Evolutionary conservation across 2,888 invertebrate genomes (phyloP).

Genomic region (Brenthis hecate): DNA sequence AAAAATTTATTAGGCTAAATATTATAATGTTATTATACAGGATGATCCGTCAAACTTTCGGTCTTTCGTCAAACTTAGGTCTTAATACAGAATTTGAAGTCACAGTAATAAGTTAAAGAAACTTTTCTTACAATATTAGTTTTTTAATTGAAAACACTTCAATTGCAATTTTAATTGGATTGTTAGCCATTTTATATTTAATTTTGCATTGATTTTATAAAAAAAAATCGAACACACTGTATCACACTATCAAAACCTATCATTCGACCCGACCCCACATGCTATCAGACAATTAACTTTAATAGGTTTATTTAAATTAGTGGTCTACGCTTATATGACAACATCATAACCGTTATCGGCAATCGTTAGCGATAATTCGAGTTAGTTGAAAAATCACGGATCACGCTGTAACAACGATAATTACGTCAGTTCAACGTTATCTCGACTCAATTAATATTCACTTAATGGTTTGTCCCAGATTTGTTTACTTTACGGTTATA

Average conservation of each 20-base stretch:
- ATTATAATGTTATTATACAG: conserved; percentile 25
- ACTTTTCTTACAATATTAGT: too few species aligned
- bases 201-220: neutral
- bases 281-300: conserved; percentile 78
- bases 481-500: neutral
- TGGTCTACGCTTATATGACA: conserved; percentile 39
- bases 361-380: conserved; percentile 43
- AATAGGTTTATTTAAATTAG: conserved; percentile 81
- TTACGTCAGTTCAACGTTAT: conserved; percentile 24
- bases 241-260: conserved; percentile 39
- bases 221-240: conserved; percentile 27
- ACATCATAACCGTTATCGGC: conserved; percentile 36
- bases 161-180: neutral
- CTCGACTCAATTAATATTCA: neutral
- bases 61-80: too few species aligned
- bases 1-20: conserved; percentile 16
- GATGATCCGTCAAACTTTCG: neutral
- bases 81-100: neutral
- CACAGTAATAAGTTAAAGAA: too few species aligned
- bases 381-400: conserved; percentile 24
- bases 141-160: neutral
- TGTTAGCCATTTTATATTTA: neutral
- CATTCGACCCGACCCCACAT: conserved; percentile 57
- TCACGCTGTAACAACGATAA: conserved; percentile 7
- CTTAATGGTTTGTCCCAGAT: neutral